Base-by-base conservation (phyloP, 2,888 invertebrate genomes). In the Auanema sp. region DNA sequence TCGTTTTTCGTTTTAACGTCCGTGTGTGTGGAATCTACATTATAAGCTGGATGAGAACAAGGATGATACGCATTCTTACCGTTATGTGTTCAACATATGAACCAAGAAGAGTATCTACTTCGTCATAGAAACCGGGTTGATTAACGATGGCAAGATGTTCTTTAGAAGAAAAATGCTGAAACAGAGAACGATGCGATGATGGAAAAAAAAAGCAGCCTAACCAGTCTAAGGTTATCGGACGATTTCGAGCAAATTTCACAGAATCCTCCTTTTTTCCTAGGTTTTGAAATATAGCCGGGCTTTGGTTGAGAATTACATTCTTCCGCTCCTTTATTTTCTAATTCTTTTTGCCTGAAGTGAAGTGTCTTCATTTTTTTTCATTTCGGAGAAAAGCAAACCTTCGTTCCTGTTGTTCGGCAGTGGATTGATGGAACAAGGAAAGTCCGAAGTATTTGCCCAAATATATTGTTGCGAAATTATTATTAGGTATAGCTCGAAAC, bases 91-190 rank as follows among this genome's bases (percentile, higher is more conserved):
- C 23, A 5, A 50, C 42, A 24, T 56, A 62, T 2, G 62, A 62
- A 14, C 62, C 62, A 3, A 56, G 33, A 10, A 40, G 43, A 10
- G 40, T 21, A 21, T 62, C 62, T 3, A 62, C 41, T 16, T 62
- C 62, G 18, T 62, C 62, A 33, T 25, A 62, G 41, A 62, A 62
- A 21, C 62, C 62, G 14, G 56, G 49, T 16, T 14, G 14, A 18
- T 33, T 57, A 14, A 49, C 49, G 41, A 40, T 40, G n/a, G 18
- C 49, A 49, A 50, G 56, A 42, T 62, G 62, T 56, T 62, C 62
- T 33, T 57, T 56, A 24, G 62, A 62, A 2, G 14, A 11, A 25
- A 42, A 62, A 33, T 62, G 62, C 62, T 62, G 56, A 62, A 62
- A 33, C 12, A 52, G 24, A 52, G 18, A 6, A 23, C 11, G 24